Evolutionary conservation across 2,888 invertebrate species (phyloP).

Genomic region (Spisula subtruncata): DNA sequence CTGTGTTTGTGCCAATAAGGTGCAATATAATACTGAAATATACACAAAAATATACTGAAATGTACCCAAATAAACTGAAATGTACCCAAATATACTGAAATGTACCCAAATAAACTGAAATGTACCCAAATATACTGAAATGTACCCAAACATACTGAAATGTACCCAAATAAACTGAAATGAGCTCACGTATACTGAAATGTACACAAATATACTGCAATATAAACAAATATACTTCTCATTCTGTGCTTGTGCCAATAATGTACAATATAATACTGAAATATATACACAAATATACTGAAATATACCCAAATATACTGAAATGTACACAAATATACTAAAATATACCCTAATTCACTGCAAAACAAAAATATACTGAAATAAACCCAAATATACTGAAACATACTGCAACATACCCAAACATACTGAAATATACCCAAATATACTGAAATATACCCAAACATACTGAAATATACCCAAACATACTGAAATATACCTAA

Average conservation of each 20-base stretch:
- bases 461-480: constrained; percentile 90
- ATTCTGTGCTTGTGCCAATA: constrained; percentile 97
- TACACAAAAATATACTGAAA: neutral
- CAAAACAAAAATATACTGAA: constrained; percentile 97
- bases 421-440: too few species aligned
- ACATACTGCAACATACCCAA: neutral
- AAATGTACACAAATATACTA: constrained; percentile 89
- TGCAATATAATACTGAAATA: constrained; percentile 95
- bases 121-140: neutral
- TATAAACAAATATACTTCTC: constrained; percentile 90
- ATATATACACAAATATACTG: neutral
- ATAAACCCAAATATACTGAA: neutral
- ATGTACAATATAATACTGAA: constrained; percentile 97
- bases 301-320: too few species aligned
- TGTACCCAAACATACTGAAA: too few species aligned
- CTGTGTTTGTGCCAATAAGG: constrained; percentile 97
- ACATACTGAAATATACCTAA: neutral
- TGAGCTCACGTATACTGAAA: neutral
- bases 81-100: constrained; percentile 92
- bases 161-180: neutral
- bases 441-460: constrained; percentile 97
- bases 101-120: constrained; percentile 95
- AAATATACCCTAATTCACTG: constrained; percentile 97
- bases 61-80: too few species aligned
- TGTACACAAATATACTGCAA: too few species aligned